Evolutionary conservation across 2,888 invertebrate species (phyloP).

Genomic region (Folsomia manolachei): DNA sequence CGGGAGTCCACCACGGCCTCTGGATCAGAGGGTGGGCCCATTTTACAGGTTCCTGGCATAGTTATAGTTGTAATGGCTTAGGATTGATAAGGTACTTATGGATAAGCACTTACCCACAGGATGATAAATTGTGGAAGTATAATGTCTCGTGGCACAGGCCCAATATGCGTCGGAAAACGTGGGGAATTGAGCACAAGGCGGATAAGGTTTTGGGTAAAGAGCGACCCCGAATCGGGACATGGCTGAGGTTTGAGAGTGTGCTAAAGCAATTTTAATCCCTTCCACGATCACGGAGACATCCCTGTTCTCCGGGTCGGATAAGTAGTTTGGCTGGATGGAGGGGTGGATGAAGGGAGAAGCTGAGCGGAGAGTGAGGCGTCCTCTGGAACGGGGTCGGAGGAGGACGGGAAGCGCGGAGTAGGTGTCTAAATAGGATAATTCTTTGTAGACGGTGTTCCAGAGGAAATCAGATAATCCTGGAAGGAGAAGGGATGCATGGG

Average conservation of each 20-base stretch:
- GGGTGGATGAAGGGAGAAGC: constrained; percentile 35
- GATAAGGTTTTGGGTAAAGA: constrained; percentile 69
- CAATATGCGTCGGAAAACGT: constrained; percentile 73
- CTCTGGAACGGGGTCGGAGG: constrained; percentile 32
- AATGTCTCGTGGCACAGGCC: constrained; percentile 64
- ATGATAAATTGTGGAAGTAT: constrained; percentile 76
- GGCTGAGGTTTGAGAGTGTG: constrained; percentile 73
- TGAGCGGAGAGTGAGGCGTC: constrained; percentile 31
- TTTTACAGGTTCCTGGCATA: constrained; percentile 59
- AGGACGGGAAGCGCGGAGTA: constrained; percentile 42
- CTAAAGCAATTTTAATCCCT: constrained; percentile 79
- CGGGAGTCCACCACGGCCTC: constrained; percentile 70
- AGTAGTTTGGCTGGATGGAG: constrained; percentile 41
- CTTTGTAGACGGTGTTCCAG: constrained; percentile 46
- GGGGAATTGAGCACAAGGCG: constrained; percentile 68
- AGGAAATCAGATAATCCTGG: constrained; percentile 21
- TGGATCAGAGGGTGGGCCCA: constrained; percentile 66
- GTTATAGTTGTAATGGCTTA: background rate
- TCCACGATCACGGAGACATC: constrained; percentile 79
- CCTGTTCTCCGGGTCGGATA: constrained; percentile 65
- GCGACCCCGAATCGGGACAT: constrained; percentile 72
- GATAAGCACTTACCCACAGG: constrained; percentile 59
- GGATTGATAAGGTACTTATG: constrained; percentile 58
- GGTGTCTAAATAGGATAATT: constrained; percentile 35
- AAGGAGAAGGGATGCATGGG: background rate